Evolutionary conservation across 2,113 vertebrate species (phyloP).

Genomic region (Procapra przewalskii): DNA sequence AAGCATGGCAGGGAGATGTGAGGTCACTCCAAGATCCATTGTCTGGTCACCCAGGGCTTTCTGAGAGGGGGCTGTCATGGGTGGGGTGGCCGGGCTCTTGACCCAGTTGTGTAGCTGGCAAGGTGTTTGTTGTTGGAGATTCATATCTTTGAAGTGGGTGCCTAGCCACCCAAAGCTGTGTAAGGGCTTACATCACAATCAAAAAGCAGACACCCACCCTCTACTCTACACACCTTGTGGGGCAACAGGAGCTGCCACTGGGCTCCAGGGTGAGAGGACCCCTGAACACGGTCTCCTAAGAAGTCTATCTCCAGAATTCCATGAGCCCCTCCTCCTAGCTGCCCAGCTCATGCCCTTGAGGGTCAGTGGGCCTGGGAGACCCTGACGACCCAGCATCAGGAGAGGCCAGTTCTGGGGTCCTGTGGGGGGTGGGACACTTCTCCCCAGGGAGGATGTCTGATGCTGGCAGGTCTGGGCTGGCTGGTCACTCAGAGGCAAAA

Average conservation of each 20-base stretch:
- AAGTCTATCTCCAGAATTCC: neutral
- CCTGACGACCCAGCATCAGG: accelerated
- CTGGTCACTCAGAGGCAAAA: neutral
- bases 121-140: accelerated
- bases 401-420: neutral
- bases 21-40: accelerated
- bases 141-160: neutral
- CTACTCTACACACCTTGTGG: accelerated
- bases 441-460: neutral
- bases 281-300: neutral
- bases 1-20: accelerated
- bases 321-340: neutral
- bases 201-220: neutral
- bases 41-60: too few species aligned
- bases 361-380: neutral
- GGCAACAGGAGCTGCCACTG: neutral
- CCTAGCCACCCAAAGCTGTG: neutral
- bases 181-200: neutral
- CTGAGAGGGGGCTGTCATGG: neutral
- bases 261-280: neutral
- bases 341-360: neutral
- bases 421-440: neutral
- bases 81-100: neutral
- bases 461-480: neutral
- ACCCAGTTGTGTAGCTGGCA: accelerated